Evolutionary conservation across 2,888 invertebrate genomes (phyloP), one percentile per base, ranked within the genome.

Genomic region (Dicycla oo): DNA sequence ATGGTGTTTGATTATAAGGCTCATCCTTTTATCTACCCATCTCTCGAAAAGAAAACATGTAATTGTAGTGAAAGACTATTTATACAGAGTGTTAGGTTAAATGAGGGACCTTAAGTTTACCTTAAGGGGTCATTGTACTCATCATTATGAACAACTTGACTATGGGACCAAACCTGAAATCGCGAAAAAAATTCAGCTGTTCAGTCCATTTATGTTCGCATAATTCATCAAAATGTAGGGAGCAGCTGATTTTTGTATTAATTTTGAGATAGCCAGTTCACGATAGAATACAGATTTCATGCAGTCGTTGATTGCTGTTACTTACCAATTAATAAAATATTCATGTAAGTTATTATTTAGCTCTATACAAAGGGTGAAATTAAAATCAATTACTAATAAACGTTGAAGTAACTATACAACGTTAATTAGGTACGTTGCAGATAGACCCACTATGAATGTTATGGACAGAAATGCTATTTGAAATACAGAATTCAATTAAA

Each of bases 1-100:
- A 66, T 58, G 30, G 38, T 51, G 30, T 57, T 57, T 71, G 23
- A 71, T 71, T 62, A 68, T 45, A 71, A 43, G 49, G 34, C 38
- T 57, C 38, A 65, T 53, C 26, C 5, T 40, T 30, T 13, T 34
- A n/a, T n/a, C n/a, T n/a, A 8, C 3, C 13, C 38, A 57, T 78
- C 20, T 78, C 30, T 57, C 51, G 0, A 34, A 49, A 30, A 15
- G 13, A 38, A 30, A 67, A 38, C 53, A n/a, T 66, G 38, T 57
- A 54, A 38, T 82, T 66, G 54, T 20, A 0, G 20, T 60, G 43
- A n/a, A n/a, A n/a, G n/a, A n/a, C n/a, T n/a, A n/a, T n/a, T n/a
- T n/a, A n/a, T n/a, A n/a, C n/a, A n/a, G n/a, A n/a, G n/a, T n/a
- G n/a, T n/a, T n/a, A n/a, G n/a, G n/a, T n/a, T n/a, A n/a, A n/a